Evolutionary conservation across 2,888 invertebrate genomes (phyloP).

Genomic region (Pristionchus arcanus): DNA sequence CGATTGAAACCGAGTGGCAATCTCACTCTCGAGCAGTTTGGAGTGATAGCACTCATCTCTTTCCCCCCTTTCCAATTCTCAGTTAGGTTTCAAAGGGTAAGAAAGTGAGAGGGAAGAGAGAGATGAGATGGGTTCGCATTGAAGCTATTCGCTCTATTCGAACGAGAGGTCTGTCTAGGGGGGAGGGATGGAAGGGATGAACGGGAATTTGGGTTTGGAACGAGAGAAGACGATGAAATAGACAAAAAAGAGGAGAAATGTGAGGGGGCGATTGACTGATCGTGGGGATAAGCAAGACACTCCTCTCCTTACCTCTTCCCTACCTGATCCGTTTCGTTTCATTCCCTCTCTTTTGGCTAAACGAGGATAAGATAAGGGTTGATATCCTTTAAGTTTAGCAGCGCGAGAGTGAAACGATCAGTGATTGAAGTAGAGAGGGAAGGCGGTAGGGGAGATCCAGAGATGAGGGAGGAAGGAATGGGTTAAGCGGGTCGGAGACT

Average conservation of each 20-base stretch:
- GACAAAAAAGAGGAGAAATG: background rate
- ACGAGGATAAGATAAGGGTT: background rate
- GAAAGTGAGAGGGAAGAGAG: slow-evolving; percentile 44
- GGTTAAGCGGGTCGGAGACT: slow-evolving; percentile 52
- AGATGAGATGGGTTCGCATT: slow-evolving; percentile 1
- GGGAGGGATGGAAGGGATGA: slow-evolving; percentile 4
- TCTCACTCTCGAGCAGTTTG: slow-evolving; percentile 5
- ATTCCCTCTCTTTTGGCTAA: slow-evolving; percentile 5
- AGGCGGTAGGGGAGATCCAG: background rate
- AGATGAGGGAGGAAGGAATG: background rate
- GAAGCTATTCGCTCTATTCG: slow-evolving; percentile 22
- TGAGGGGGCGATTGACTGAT: background rate
- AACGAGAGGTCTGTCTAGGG: slow-evolving; percentile 20
- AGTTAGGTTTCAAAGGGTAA: slow-evolving; percentile 33
- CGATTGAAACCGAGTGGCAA: background rate
- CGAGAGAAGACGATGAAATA: background rate
- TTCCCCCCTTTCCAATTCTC: background rate
- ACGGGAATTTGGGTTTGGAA: slow-evolving; percentile 23
- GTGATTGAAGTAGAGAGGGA: background rate
- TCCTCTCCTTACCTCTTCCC: background rate
- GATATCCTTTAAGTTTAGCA: slow-evolving; percentile 30
- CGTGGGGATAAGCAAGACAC: slow-evolving; percentile 1
- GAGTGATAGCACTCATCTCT: slow-evolving; percentile 16
- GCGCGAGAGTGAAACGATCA: background rate
- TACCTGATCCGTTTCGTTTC: background rate